Base-by-base conservation (phyloP, 2,888 invertebrate genomes). In the Pandemis heparana region DNA sequence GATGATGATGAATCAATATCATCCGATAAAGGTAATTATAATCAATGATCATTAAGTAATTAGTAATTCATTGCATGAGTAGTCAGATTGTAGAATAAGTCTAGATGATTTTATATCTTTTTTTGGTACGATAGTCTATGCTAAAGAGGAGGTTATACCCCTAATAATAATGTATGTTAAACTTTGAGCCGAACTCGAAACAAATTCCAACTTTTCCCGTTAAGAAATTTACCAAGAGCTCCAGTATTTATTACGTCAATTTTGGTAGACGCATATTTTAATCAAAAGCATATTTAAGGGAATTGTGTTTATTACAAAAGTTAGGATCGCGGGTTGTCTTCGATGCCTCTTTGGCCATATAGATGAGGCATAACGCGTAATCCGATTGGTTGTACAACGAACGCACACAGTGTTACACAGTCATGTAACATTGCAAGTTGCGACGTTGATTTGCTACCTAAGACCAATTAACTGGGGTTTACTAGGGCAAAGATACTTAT, bases 251-350 rank as follows among this genome's bases (percentile, higher is more conserved):
- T 73, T 69, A 68, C 73, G 61, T 68, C 59, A 59, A 73, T 73
- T 69, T 73, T 73, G 68, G 41, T 46, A 63, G 73, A 48, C 73
- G 48, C 67, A 73, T 71, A 71, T 71, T 73, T 73, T 68, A 73
- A 73, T 73, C 73, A 73, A 68, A 73, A 59, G 68, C 59, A 63
- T 64, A 64, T 68, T 66, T 56, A 68, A 63, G 32, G 48, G 63
- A 59, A 73, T 73, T 73, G 68, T 51, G 63, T 73, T 73, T 64
- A 73, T 64, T 69, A 69, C 48, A 69, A 69, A 68, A 73, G 73
- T 69, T 69, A 43, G 56, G 48, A 59, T 59, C 18, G 53, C 14
- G 38, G 60, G 18, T 48, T 64, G 64, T 64, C 43, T 48, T 38
- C 38, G 43, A 53, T 61, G 23, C 23, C 63, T 46, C n/a, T 41